A percentile compares a stretch with the other conserved stretches of the same genome.
Evolutionary conservation across 2,888 invertebrate genomes (phyloP).

Genomic region (Eupithecia centaureata): DNA sequence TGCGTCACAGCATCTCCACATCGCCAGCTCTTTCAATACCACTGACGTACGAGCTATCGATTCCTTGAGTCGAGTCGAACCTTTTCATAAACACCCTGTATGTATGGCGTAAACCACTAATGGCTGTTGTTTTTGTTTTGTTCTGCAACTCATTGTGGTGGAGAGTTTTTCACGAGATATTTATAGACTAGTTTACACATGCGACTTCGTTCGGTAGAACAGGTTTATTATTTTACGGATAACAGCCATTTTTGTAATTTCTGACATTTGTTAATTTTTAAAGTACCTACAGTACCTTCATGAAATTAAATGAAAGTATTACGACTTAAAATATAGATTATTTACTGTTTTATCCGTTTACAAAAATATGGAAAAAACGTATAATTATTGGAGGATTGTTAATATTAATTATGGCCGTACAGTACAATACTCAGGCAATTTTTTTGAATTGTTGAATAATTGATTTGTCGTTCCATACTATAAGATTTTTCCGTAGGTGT

Average conservation of each 20-base stretch:
- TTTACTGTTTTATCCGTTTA: not conserved
- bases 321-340: too few species aligned
- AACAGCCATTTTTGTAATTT: not conserved
- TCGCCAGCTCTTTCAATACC: not conserved
- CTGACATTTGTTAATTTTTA: too few species aligned
- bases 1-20: not conserved
- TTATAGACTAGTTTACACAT: not conserved
- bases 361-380: not conserved
- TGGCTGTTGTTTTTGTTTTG: conserved; percentile 8
- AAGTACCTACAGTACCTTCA: too few species aligned
- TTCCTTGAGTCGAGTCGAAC: not conserved
- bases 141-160: conserved; percentile 3
- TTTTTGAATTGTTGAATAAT: too few species aligned
- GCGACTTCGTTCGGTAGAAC: not conserved
- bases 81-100: conserved; percentile 6
- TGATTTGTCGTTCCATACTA: too few species aligned
- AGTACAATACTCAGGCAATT: too few species aligned
- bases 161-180: not conserved
- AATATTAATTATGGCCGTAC: too few species aligned
- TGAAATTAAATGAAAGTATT: not conserved
- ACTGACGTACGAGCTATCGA: conserved; percentile 2
- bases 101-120: conserved; percentile 1
- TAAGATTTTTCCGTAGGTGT: not conserved
- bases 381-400: too few species aligned
- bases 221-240: not conserved